These are phyloP conservation scores for Mellivora capensis DNA, from an alignment of 2,113 vertebrate species.

Conservation along the genomic window DNA sequence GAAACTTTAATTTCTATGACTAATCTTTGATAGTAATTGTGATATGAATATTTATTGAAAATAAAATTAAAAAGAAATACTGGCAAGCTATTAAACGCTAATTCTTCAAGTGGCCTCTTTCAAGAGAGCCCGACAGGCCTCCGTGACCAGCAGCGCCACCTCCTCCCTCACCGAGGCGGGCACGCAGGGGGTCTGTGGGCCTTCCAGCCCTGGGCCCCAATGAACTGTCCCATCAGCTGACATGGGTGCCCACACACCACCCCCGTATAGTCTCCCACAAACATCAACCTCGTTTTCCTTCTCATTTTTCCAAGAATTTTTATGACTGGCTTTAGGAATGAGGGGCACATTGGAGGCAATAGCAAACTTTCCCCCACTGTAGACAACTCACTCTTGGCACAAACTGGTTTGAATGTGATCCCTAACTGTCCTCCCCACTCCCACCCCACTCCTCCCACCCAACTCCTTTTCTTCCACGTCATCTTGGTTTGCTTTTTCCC, in stretches of 20 bases:
- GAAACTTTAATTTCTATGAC: neutral
- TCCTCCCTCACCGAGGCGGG: neutral
- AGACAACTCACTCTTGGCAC: neutral
- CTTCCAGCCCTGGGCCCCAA: no score
- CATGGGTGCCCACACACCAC: neutral
- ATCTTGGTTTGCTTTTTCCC: neutral
- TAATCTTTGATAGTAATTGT: conserved; percentile 10
- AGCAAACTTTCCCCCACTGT: neutral
- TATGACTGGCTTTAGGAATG: neutral
- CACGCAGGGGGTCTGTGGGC: fast-evolving
- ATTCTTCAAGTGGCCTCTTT: neutral
- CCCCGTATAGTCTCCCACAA: neutral
- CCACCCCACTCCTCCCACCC: neutral
- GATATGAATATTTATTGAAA: conserved; percentile 10
- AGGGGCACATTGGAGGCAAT: neutral
- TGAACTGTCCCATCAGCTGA: neutral
- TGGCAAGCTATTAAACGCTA: neutral
- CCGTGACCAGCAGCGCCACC: fast-evolving
- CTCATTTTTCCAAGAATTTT: neutral
- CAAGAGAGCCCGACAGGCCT: neutral
- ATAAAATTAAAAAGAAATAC: neutral
- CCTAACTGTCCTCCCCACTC: neutral
- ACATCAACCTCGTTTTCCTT: neutral
- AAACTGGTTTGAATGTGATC: neutral
- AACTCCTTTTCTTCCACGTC: neutral